Conservation (phyloP, 2,797 vertebrate genomes). For the Lacerta agilis region DNA sequence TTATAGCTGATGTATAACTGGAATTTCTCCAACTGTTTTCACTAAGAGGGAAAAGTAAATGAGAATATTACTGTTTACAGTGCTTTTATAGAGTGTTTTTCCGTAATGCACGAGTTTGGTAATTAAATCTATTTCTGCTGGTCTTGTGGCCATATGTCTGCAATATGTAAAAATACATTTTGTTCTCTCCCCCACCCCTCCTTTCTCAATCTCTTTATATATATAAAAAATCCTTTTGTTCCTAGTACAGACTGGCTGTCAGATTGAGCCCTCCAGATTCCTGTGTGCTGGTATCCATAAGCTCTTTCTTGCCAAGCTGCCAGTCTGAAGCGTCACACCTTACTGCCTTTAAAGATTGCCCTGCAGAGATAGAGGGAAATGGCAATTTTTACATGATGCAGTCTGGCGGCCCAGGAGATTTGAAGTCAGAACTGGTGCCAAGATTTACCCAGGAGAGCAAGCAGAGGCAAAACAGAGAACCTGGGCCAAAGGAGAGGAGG, state of each 20-base stretch:
- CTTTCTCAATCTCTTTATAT: conserved; percentile 15
- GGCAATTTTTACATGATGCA: conserved; percentile 93
- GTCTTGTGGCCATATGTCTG: conserved; percentile 82
- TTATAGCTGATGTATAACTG: conserved; percentile 24
- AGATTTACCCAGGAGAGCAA: conserved; percentile 95
- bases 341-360: conserved; percentile 99
- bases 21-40: conserved; percentile 48
- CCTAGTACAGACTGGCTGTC: conserved; percentile 79
- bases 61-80: conserved; percentile 68
- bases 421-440: conserved; percentile 97
- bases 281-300: conserved; percentile 92
- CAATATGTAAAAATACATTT: conserved; percentile 82
- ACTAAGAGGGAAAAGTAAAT: conserved; percentile 62
- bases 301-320: conserved; percentile 95
- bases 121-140: conserved; percentile 84
- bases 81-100: conserved; percentile 59
- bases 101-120: conserved; percentile 73
- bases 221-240: conserved; percentile 77
- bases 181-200: conserved; percentile 10
- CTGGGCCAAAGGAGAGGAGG: conserved; percentile 75
- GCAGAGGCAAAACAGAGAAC: conserved; percentile 81
- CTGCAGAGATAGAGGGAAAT: conserved; percentile 96
- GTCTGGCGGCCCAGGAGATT: conserved; percentile 97
- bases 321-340: conserved; percentile 99
- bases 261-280: conserved; percentile 80